These are phyloP conservation scores for Deilephila porcellus DNA, from an alignment of 2,888 invertebrate genomes.

Conservation along the genomic window DNA sequence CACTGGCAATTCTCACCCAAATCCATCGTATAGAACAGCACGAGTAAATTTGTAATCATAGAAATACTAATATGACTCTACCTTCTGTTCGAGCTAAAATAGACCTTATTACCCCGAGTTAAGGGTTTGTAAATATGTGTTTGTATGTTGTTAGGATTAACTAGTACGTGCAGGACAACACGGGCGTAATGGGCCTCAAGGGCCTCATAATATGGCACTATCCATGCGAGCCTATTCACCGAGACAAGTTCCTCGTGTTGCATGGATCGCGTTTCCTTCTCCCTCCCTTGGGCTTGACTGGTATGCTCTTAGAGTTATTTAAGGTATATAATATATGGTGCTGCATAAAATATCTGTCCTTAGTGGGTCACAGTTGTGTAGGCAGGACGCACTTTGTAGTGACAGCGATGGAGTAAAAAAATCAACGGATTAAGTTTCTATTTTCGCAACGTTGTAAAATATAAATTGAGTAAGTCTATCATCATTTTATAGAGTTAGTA, in stretches of 20 bases:
- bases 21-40: neutral
- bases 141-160: neutral
- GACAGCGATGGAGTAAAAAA: too few relatives aligned
- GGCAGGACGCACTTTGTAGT: neutral
- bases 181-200: slow-evolving; percentile 14
- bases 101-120: neutral
- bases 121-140: neutral
- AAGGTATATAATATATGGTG: neutral
- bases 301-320: slow-evolving; percentile 1
- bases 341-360: neutral
- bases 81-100: neutral
- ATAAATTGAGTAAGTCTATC: too few relatives aligned
- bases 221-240: neutral
- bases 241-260: slow-evolving; percentile 10
- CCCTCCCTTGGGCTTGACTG: neutral
- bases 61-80: too few relatives aligned
- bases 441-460: too few relatives aligned
- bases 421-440: too few relatives aligned
- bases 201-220: slow-evolving; percentile 13
- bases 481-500: too few relatives aligned
- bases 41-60: neutral
- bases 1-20: neutral
- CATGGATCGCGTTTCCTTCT: slow-evolving; percentile 16
- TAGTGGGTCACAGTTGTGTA: neutral
- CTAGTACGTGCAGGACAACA: slow-evolving; percentile 20